Percentiles rank a stretch among this genome's conserved stretches.
These are phyloP conservation scores for Scytalopus superciliaris DNA, from an alignment of 2,113 vertebrate species.

Conservation along the genomic window DNA sequence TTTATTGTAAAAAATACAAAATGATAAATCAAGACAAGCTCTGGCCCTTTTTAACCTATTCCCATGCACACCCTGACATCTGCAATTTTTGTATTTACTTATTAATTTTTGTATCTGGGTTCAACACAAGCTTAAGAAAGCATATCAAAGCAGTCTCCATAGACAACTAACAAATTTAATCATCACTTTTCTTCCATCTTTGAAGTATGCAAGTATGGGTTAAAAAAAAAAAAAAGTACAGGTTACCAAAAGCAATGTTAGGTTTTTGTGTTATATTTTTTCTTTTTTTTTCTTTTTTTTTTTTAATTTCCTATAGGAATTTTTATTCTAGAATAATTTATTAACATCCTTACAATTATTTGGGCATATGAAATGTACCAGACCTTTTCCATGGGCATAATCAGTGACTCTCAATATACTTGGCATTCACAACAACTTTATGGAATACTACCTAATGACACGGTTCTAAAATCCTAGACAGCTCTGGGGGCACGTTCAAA, in stretches of 20 bases:
- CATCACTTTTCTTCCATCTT: neutral
- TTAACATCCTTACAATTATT: neutral
- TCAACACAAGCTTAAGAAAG: neutral
- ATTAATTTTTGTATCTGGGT: neutral
- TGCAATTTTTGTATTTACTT: neutral
- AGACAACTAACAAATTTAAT: neutral
- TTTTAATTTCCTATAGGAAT: neutral
- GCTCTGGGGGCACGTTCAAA: neutral
- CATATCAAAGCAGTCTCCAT: neutral
- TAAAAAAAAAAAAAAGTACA: neutral
- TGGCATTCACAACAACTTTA: neutral
- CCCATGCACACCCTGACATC: neutral
- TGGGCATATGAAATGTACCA: neutral
- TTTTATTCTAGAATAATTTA: neutral
- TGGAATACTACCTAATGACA: neutral
- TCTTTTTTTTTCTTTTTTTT: neutral
- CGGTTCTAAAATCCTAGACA: neutral
- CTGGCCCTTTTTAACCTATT: neutral
- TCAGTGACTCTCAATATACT: neutral
- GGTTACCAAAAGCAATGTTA: neutral
- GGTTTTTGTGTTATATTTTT: neutral
- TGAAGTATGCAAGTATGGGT: neutral
- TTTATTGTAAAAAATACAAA: neutral
- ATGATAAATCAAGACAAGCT: neutral
- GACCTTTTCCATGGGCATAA: neutral